Evolutionary conservation across 1,140 invertebrate genomes (phyloP).

Genomic region (Caenorhabditis latens): DNA sequence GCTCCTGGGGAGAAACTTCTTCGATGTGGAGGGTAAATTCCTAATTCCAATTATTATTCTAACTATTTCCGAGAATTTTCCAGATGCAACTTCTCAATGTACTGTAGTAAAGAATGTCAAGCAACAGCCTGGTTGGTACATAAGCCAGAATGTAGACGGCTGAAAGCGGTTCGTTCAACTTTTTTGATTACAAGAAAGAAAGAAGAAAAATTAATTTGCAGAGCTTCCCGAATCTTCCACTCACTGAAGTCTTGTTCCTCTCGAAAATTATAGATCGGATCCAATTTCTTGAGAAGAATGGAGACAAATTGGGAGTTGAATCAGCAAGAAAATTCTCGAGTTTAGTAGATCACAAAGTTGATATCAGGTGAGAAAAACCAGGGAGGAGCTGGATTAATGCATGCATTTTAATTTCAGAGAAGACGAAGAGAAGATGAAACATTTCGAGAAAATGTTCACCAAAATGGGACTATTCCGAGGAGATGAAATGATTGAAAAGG

Average conservation of each 20-base stretch:
- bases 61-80: background rate
- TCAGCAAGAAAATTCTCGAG: conserved; percentile 67
- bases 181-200: background rate
- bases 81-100: conserved; percentile 69
- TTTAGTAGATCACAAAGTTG: conserved; percentile 68
- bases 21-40: conserved; percentile 63
- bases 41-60: background rate
- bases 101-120: conserved; percentile 73
- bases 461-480: conserved; percentile 69
- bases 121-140: conserved; percentile 71
- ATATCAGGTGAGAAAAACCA: conserved; percentile 63
- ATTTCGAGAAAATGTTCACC: conserved; percentile 70
- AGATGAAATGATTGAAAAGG: conserved; percentile 67
- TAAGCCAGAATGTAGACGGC: conserved; percentile 66
- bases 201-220: background rate
- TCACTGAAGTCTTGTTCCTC: conserved; percentile 73
- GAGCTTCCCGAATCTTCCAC: conserved; percentile 72
- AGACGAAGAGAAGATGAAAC: conserved; percentile 68
- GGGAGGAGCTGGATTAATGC: background rate
- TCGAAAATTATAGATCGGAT: conserved; percentile 71
- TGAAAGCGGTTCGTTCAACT: conserved; percentile 62
- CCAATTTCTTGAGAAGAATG: conserved; percentile 68
- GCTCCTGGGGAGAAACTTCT: conserved; percentile 64
- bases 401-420: conserved; percentile 54
- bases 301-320: conserved; percentile 72